Evolutionary conservation across 1,140 invertebrate species (phyloP), one percentile per base, ranked within the genome.

Genomic region (Maniola jurtina): DNA sequence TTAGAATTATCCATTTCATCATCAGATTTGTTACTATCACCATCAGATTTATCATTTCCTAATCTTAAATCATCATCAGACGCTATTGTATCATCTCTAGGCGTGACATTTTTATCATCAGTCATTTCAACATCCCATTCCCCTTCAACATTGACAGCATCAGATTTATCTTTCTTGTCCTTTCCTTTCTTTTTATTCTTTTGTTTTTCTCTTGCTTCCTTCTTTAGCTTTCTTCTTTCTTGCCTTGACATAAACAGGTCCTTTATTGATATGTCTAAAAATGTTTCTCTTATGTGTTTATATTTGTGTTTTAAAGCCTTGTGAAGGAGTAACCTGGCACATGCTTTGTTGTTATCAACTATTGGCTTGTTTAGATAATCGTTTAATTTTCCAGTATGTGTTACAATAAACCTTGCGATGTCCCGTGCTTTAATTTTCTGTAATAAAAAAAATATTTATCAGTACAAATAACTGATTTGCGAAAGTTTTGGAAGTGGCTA

Each of bases 371-470:
- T 89, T 59, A 90, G 71, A 75, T 81, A 79, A 6, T 81, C 75
- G 66, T 79, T 80, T 13, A 89, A 52, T 55, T 84, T 74, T n/a
- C 79, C 87, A 58, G 76, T 81, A 25, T 90, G 86, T 15, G 84
- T 88, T 0, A 90, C 74, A 60, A 82, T 84, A 68, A 90, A 90
- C 58, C 75, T 80, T 50, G 84, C 88, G 35, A 90, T 50, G 47
- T 88, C 86, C 35, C 80, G 83, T 33, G 84, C 61, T 76, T 87
- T 89, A 38, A 90, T 80, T 88, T 89, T 90, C 88, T 90, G 86
- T 34, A 25, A 63, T 11, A 35, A 61, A 34, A 14, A 14, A n/a
- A 5, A 25, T 25, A 47, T 34, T 42, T 15, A n/a, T n/a, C n/a
- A n/a, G n/a, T n/a, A 25, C 25, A 25, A 25, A 4, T 25, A 2